Base-by-base conservation (phyloP, 2,797 vertebrate species). In the Podarcis siculus region DNA sequence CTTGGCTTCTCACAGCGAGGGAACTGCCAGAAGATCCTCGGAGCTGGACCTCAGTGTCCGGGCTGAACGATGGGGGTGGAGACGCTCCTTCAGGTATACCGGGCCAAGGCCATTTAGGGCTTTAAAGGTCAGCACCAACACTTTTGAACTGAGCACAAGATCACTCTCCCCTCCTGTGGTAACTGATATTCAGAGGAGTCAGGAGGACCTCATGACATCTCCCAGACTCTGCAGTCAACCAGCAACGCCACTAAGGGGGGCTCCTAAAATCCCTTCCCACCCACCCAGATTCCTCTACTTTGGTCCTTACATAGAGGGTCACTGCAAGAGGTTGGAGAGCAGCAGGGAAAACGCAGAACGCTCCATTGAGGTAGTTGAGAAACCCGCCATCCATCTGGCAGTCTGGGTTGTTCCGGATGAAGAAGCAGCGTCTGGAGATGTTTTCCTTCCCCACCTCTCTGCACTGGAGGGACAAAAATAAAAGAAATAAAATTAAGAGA, bases 381-480 rank as follows among this genome's bases (percentile, higher is more conserved):
- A 98, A 99, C 77, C 98, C 98, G 0, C 97, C 97, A 0, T 96
- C 96, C 49, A 96, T 95, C 72, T 0, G 90, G 95, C 99, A 99
- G 97, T 99, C 98, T 0, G 97, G 94, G 1, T 97, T 99, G 94
- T 88, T 97, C 94, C 87, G 96, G 94, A 99, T 86, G 79, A 99
- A 99, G 6, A 64, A 39, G 88, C 99, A 99, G 92, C 98, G 98
- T 30, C 97, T 95, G 0, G 96, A 95, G 39, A 89, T 91, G 32
- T 97, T 98, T 88, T 94, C 88, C 83, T 95, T 93, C 95, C 98
- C 97, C 91, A 99, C 98, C 0, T 89, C 88, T 83, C 97, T 96
- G 89, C 99, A 99, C 99, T 99, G 93, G 0, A 1, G 76, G 5
- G 45, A 85, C 37, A 64, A 7, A 42, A n/a, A 23, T 23, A 72